Percentiles rank a stretch among this genome's conserved stretches.
Evolutionary conservation across 2,888 invertebrate genomes (phyloP).

Genomic region (Nomada flava): DNA sequence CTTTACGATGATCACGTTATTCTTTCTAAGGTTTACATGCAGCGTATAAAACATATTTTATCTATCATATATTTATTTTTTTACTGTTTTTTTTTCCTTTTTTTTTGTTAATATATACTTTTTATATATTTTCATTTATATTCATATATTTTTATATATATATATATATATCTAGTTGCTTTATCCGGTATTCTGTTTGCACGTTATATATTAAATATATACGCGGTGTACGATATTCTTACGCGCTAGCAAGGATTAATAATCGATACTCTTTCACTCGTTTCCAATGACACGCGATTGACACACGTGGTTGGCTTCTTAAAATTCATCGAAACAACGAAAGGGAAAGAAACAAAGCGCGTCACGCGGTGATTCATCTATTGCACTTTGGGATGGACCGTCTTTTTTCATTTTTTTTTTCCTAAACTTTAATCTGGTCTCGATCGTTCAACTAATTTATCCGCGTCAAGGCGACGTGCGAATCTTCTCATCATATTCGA

Average conservation of each 20-base stretch:
- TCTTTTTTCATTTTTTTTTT: constrained; percentile 3
- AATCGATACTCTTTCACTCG: constrained; percentile 68
- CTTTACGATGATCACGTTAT: constrained; percentile 75
- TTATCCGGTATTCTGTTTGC: constrained; percentile 74
- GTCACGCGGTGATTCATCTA: constrained; percentile 49
- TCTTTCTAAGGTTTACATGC: constrained; percentile 79
- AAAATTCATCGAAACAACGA: constrained; percentile 36
- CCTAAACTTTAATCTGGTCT: constrained; percentile 18
- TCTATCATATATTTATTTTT: constrained; percentile 72
- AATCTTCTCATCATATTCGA: not conserved
- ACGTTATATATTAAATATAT: constrained; percentile 75
- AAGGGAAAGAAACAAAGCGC: constrained; percentile 69
- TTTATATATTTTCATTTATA: constrained; percentile 15
- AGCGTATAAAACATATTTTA: constrained; percentile 84
- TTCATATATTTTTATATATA: constrained; percentile 4
- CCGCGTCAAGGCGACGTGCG: too few relatives aligned
- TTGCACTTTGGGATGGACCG: constrained; percentile 59
- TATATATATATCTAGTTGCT: constrained; percentile 48
- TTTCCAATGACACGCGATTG: constrained; percentile 62
- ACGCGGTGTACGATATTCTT: constrained; percentile 71
- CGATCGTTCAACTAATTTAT: not conserved
- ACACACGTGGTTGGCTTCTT: constrained; percentile 23
- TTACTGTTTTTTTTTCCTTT: constrained; percentile 46
- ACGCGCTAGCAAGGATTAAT: constrained; percentile 77
- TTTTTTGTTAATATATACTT: constrained; percentile 48